Base-by-base conservation (phyloP, 2,888 invertebrate genomes). In the Cantharis nigra region DNA sequence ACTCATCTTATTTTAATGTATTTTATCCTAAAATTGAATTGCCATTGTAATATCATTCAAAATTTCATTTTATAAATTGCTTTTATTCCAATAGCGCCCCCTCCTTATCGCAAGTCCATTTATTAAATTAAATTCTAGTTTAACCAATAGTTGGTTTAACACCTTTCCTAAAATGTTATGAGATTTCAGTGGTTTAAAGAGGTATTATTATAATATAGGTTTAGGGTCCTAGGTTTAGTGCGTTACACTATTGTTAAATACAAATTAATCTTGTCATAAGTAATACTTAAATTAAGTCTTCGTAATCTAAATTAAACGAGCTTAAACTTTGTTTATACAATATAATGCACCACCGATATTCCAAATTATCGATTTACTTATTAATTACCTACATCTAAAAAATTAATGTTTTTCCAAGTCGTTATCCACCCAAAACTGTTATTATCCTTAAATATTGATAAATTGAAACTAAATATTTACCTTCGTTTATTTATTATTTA, bases 1-100 rank as follows among this genome's bases (percentile, higher is more conserved):
- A 33, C 69, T 76, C 49, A 18, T 49, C 71, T 75, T 63, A 72
- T 69, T 67, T 63, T 69, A 63, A 70, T 26, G 69, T 75, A 71
- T 72, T 72, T 76, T 76, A 71, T 72, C 16, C 26, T 14, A 30
- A 63, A 72, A 69, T 33, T 49, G 72, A 23, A 67, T 33, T 67
- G 26, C 65, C 13, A 26, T 67, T 67, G 20, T 67, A 67, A 67
- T 67, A 26, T 67, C 65, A 67, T 26, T 67, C 49, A 49, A 49
- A 49, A 49, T 49, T 49, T 49, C 49, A 49, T 49, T 49, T 49
- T n/a, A n/a, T 49, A 49, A 49, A 49, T 49, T 49, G 49, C 49
- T 49, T 49, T 49, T 49, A 49, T 49, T 49, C 49, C 49, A 49
- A 49, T 49, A 49, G 13, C 49, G n/a, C n/a, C 49, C 49, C 49